Conservation (phyloP, 2,888 invertebrate species). For the Ochropleura leucogaster region DNA sequence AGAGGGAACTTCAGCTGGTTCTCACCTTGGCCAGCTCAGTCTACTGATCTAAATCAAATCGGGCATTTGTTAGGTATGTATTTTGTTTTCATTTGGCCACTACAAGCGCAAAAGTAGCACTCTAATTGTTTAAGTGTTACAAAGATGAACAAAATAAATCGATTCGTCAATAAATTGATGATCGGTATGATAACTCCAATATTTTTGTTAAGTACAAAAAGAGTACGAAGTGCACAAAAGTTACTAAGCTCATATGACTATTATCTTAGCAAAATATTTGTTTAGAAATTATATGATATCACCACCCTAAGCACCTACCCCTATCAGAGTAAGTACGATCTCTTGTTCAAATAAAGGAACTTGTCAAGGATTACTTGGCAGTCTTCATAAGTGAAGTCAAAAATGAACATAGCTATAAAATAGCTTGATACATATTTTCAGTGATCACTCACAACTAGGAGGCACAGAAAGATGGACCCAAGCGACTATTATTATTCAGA, state of each 20-base stretch:
- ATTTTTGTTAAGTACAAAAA: not conserved
- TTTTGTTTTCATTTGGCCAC: not conserved
- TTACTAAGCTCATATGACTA: not conserved
- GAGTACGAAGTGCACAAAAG: not conserved
- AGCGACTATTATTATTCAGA: too few species aligned
- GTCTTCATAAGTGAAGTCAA: not conserved
- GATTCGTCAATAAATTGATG: not conserved
- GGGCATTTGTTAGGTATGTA: too few species aligned
- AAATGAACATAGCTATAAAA: not conserved
- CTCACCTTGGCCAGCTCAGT: too few species aligned
- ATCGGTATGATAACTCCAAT: not conserved
- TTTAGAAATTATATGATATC: not conserved
- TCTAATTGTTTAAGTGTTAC: constrained; percentile 8
- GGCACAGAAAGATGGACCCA: not conserved
- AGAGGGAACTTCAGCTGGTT: too few species aligned
- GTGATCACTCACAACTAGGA: not conserved
- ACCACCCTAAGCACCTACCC: not conserved
- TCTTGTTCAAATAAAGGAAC: not conserved
- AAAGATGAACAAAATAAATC: not conserved
- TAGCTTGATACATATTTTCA: not conserved
- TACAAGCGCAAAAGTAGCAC: not conserved
- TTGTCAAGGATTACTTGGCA: not conserved
- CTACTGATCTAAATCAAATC: too few species aligned
- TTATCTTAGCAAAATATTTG: not conserved
- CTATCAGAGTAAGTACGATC: not conserved